These are phyloP conservation scores for Austrofundulus limnaeus DNA, from an alignment of 2,113 vertebrate species.

Conservation along the genomic window DNA sequence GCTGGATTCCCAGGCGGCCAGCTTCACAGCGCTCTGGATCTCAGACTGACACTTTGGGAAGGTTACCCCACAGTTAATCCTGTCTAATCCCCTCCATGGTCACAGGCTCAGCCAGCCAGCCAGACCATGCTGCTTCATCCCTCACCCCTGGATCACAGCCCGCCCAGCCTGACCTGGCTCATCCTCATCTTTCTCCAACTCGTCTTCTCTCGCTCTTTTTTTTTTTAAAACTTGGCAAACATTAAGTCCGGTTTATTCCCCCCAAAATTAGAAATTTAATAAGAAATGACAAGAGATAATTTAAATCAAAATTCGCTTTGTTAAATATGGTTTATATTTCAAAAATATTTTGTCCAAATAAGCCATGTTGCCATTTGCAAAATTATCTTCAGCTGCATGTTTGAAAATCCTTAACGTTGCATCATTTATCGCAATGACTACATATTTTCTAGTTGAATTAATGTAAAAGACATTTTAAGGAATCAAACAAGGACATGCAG, in stretches of 20 bases:
- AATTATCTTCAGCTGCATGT: neutral
- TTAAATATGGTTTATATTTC: no score
- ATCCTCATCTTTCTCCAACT: slow-evolving; percentile 16
- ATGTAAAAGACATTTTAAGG: no score
- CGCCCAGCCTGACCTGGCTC: slow-evolving; percentile 13
- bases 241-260: neutral
- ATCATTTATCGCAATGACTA: neutral
- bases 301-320: no score
- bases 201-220: neutral
- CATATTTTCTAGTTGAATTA: neutral
- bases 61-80: slow-evolving; percentile 81
- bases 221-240: neutral
- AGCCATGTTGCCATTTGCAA: no score
- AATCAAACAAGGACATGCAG: no score
- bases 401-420: neutral
- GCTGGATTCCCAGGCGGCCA: slow-evolving; percentile 78
- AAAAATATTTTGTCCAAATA: no score
- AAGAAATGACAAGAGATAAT: no score
- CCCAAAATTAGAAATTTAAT: no score
- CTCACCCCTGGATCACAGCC: slow-evolving; percentile 36
- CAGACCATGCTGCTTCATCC: slow-evolving; percentile 55
- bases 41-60: slow-evolving; percentile 87
- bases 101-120: slow-evolving; percentile 70
- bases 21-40: slow-evolving; percentile 77
- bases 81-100: slow-evolving; percentile 77